Evolutionary conservation across 2,113 vertebrate genomes (phyloP).

Genomic region (Callipepla squamata): DNA sequence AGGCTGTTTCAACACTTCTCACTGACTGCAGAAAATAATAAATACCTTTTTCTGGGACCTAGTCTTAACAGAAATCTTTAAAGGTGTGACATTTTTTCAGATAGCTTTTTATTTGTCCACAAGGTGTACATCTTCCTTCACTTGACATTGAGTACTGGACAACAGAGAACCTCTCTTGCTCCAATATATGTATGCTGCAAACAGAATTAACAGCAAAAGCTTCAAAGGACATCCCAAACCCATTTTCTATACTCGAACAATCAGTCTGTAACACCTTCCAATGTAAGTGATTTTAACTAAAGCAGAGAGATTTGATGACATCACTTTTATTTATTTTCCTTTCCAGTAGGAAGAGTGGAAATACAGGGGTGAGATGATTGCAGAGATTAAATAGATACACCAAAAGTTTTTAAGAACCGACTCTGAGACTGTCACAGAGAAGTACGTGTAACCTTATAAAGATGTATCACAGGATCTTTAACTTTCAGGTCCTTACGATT

Average conservation of each 20-base stretch:
- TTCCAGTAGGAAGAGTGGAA: neutral
- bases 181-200: neutral
- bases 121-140: neutral
- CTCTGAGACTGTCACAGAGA: neutral
- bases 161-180: neutral
- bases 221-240: neutral
- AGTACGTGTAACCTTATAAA: neutral
- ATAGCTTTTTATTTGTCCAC: neutral
- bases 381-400: neutral
- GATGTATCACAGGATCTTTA: neutral
- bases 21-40: neutral
- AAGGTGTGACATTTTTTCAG: neutral
- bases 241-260: neutral
- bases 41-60: neutral
- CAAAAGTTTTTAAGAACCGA: neutral
- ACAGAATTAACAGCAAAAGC: neutral
- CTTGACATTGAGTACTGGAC: neutral
- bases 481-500: neutral
- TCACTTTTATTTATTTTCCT: neutral
- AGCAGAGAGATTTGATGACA: neutral
- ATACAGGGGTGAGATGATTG: neutral
- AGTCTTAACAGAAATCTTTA: neutral
- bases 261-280: neutral
- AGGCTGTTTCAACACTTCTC: neutral
- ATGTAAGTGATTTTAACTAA: neutral